Evolutionary conservation across 2,797 vertebrate genomes (phyloP).

Genomic region (Sparidentex hasta): DNA sequence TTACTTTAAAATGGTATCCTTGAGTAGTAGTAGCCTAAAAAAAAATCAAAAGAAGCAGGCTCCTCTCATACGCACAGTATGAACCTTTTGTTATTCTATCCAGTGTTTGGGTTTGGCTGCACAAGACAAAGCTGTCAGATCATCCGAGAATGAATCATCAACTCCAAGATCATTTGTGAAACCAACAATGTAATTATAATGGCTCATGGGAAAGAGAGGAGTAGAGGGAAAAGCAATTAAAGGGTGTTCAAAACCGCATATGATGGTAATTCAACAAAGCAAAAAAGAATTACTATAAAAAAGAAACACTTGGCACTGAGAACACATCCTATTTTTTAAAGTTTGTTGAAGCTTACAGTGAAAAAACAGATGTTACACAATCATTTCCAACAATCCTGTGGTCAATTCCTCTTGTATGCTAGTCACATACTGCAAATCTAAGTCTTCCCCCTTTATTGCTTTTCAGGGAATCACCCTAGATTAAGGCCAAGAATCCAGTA

Average conservation of each 20-base stretch:
- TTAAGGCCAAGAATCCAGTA: conserved; percentile 7
- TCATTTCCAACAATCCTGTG: conserved; percentile 16
- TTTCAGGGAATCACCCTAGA: conserved; percentile 24
- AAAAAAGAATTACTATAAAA: conserved; percentile 20
- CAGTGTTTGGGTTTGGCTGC: conserved; percentile 53
- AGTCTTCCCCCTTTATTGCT: conserved; percentile 17
- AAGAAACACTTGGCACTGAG: not conserved
- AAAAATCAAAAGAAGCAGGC: conserved; percentile 44
- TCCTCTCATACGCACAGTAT: conserved; percentile 23
- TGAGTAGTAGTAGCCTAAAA: conserved; percentile 23
- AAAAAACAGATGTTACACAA: not conserved
- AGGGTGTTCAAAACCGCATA: conserved; percentile 23
- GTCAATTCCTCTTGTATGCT: conserved; percentile 14
- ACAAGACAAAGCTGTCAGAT: conserved; percentile 52
- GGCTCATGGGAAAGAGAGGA: conserved; percentile 34
- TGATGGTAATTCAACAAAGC: conserved; percentile 10
- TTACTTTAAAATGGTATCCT: conserved; percentile 47
- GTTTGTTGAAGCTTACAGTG: conserved; percentile 4
- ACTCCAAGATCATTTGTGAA: conserved; percentile 47
- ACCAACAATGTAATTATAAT: conserved; percentile 58
- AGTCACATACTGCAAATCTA: conserved; percentile 23
- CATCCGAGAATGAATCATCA: conserved; percentile 60
- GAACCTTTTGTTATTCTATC: conserved; percentile 52
- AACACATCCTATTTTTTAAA: conserved; percentile 12
- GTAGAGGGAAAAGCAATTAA: conserved; percentile 40